Evolutionary conservation across 2,113 vertebrate genomes (phyloP).

Genomic region (Cygnus atratus): DNA sequence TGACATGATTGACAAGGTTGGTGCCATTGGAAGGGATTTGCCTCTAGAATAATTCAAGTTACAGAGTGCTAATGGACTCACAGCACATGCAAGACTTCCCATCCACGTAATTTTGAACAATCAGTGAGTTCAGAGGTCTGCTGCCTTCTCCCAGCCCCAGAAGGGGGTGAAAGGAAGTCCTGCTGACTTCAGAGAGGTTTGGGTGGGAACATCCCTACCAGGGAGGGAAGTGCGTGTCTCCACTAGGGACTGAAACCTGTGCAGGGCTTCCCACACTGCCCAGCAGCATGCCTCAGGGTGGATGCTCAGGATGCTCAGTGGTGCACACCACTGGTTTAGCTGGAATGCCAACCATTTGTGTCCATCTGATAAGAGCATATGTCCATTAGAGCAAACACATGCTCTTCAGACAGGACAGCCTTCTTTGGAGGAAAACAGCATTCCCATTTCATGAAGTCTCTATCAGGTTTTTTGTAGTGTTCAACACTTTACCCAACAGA

Average conservation of each 20-base stretch:
- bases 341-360: not conserved
- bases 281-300: rapidly evolving
- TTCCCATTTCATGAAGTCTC: not conserved
- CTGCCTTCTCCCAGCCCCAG: not conserved
- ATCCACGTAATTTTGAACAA: not conserved
- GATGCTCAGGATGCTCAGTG: not conserved
- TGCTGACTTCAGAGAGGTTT: not conserved
- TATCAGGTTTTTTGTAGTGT: not conserved
- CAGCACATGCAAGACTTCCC: not conserved
- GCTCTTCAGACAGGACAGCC: not conserved
- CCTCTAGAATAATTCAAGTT: not conserved
- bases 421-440: not conserved
- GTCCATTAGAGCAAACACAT: not conserved
- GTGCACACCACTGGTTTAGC: not conserved
- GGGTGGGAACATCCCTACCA: rapidly evolving
- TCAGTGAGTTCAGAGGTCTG: not conserved
- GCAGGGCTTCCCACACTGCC: not conserved
- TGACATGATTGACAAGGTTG: not conserved
- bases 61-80: not conserved
- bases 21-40: not conserved
- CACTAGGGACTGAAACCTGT: not conserved
- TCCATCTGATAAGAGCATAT: not conserved
- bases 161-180: not conserved
- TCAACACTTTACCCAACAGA: not conserved
- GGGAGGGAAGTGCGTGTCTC: not conserved